phyloP scores from a whole-genome alignment of 2,888 invertebrate genomes.

The Saturnia pavonia region DNA sequence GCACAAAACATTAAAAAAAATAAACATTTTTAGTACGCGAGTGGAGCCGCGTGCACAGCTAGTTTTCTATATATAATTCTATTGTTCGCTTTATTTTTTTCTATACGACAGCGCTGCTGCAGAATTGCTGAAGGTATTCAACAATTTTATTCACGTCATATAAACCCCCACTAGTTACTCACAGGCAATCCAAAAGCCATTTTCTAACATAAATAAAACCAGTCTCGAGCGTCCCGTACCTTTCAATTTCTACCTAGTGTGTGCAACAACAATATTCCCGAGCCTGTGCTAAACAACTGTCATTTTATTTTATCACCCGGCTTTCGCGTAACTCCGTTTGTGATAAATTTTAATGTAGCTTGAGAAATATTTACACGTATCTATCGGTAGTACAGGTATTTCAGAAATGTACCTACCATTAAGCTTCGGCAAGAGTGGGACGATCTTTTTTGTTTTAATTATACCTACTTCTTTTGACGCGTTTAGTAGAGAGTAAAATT shows the following conservation, averaged over 20 bases:
- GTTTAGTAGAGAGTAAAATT: too few species aligned
- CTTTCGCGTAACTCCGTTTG: constrained; percentile 73
- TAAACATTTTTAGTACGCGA: too few species aligned
- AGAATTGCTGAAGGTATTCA: constrained; percentile 20
- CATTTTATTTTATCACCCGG: constrained; percentile 81
- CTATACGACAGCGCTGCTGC: background rate
- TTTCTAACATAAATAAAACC: constrained; percentile 76
- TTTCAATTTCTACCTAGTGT: constrained; percentile 76
- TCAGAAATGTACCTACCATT: constrained; percentile 9
- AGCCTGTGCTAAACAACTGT: constrained; percentile 79
- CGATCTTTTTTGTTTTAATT: too few species aligned
- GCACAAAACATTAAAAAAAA: too few species aligned
- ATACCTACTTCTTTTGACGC: too few species aligned
- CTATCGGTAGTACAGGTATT: background rate
- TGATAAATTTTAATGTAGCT: constrained; percentile 79
- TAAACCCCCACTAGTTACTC: constrained; percentile 53
- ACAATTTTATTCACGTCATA: constrained; percentile 33
- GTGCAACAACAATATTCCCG: constrained; percentile 67
- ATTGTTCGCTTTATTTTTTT: background rate
- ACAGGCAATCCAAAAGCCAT: constrained; percentile 75
- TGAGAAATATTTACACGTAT: constrained; percentile 72
- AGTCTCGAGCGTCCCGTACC: constrained; percentile 75
- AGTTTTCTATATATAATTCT: background rate
- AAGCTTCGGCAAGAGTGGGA: background rate
- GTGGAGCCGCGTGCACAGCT: too few species aligned